A percentile compares a stretch with the other conserved stretches of the same genome.
Evolutionary conservation across 2,888 invertebrate species (phyloP).

Genomic region (Drosophila phalerata): DNA sequence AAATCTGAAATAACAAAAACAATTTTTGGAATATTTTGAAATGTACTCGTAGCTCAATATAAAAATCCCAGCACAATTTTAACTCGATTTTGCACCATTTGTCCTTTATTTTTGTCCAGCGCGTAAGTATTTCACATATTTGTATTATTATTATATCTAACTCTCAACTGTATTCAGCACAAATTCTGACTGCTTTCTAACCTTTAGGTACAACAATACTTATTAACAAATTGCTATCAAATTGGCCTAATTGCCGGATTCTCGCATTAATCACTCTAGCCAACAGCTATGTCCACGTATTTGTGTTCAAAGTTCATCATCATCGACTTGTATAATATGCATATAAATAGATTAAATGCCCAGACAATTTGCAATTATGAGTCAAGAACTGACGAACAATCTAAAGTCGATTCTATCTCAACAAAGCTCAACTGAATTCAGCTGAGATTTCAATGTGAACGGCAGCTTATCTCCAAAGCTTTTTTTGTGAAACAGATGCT

Average conservation of each 20-base stretch:
- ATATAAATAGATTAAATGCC: slow-evolving; percentile 44
- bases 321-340: neutral
- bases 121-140: slow-evolving; percentile 42
- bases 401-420: neutral
- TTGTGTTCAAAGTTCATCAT: slow-evolving; percentile 67
- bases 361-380: slow-evolving; percentile 64
- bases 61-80: slow-evolving; percentile 22
- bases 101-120: slow-evolving; percentile 49
- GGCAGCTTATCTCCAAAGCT: slow-evolving; percentile 53
- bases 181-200: slow-evolving; percentile 62
- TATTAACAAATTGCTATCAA: slow-evolving; percentile 38
- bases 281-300: slow-evolving; percentile 40
- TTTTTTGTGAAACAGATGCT: slow-evolving; percentile 2
- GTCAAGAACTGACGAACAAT: slow-evolving; percentile 50
- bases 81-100: slow-evolving; percentile 37
- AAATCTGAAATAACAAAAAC: slow-evolving; percentile 36
- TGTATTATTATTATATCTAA: slow-evolving; percentile 16
- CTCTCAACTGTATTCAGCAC: slow-evolving; percentile 49
- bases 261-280: slow-evolving; percentile 45
- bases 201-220: slow-evolving; percentile 15
- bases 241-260: slow-evolving; percentile 34
- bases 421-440: slow-evolving; percentile 7
- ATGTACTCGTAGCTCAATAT: slow-evolving; percentile 4
- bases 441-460: slow-evolving; percentile 26
- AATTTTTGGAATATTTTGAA: slow-evolving; percentile 25